Base-by-base conservation (phyloP, 2,888 invertebrate genomes). In the Ichneumoninae sp. region DNA sequence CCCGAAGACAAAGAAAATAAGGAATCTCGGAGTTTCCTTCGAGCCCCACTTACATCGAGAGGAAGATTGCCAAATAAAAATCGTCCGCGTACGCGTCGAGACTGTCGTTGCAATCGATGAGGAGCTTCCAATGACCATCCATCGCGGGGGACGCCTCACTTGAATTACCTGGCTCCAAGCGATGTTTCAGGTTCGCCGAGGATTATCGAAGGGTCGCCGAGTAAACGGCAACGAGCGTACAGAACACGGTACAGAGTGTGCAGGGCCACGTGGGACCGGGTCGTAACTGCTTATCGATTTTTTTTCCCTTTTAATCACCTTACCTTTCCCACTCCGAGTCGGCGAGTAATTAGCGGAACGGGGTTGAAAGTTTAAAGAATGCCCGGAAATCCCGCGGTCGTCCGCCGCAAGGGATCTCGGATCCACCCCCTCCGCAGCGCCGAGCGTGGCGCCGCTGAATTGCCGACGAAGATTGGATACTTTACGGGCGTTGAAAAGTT, bases 301-400 rank as follows among this genome's bases (percentile, higher is more conserved):
- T 69, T 69, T 40, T 47, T 16, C 44, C 44, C 16, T 16, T 47
- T 89, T 89, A 89, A 89, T 91, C 90, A 85, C 85, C 87, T 89
- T 88, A 89, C 83, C 86, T 88, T 85, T 52, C 36, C 82, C 81
- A 66, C 88, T 82, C 83, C 85, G 85, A 88, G 83, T 83, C 87
- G 88, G 83, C 86, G 69, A 87, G 88, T 91, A 91, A 91, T 92
- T 91, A 91, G 88, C 86, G 82, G 85, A 86, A 47, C 47, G 86
- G 87, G 88, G 88, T 88, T 75, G 85, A 89, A 91, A 91, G 88
- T 91, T 90, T 88, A 85, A 90, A 90, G 89, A 91, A 91, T 90
- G 89, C 91, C 91, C 89, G 90, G 87, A 87, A 88, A 85, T 83
- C 6, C 10, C 85, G 86, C 73, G 57, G 63, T 73, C 60, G 26